Percentiles rank a stretch among this genome's conserved stretches.
Evolutionary conservation across 2,888 invertebrate genomes (phyloP).

Genomic region (Laothoe populi): DNA sequence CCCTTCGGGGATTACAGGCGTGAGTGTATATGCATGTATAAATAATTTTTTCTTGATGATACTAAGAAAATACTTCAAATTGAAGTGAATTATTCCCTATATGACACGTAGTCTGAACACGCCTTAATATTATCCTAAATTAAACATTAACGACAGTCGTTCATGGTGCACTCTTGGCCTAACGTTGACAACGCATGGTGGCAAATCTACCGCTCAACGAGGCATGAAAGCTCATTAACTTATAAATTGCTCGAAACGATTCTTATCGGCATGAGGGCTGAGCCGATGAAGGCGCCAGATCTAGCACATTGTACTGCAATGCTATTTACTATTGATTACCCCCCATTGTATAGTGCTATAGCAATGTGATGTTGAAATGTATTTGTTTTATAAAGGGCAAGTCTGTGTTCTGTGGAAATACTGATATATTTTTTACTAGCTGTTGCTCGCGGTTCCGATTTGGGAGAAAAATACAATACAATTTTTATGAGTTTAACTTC

Average conservation of each 20-base stretch:
- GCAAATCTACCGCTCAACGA: conserved; percentile 12
- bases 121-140: too few relatives aligned
- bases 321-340: conserved; percentile 9
- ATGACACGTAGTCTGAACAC: too few relatives aligned
- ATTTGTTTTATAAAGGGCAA: background rate
- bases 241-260: conserved; percentile 19
- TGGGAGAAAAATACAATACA: too few relatives aligned
- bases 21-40: too few relatives aligned
- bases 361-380: background rate
- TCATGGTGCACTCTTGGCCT: background rate
- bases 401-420: background rate
- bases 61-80: too few relatives aligned
- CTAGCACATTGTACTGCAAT: conserved; percentile 8
- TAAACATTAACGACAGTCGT: too few relatives aligned
- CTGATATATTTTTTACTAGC: too few relatives aligned
- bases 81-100: too few relatives aligned
- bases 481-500: too few relatives aligned
- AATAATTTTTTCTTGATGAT: too few relatives aligned
- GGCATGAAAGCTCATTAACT: conserved; percentile 23
- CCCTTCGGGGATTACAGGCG: too few relatives aligned
- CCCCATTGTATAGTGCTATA: background rate
- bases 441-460: too few relatives aligned
- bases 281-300: background rate
- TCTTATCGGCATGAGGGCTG: conserved; percentile 23
- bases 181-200: background rate